phyloP scores from a whole-genome alignment of 2,797 vertebrate species.

The Crocidura indochinensis region DNA sequence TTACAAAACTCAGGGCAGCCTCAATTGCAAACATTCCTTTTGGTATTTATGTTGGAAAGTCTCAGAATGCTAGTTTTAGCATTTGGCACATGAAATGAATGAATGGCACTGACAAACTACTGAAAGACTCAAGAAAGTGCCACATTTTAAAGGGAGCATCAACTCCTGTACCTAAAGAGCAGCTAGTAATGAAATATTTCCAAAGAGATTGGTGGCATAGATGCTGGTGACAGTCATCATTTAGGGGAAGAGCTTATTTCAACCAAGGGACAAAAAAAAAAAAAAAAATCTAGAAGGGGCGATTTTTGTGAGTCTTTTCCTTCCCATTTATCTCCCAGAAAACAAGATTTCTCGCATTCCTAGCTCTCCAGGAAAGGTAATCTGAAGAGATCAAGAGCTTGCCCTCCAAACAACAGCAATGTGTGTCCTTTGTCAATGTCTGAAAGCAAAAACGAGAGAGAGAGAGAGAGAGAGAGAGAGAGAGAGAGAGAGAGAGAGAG shows the following conservation, averaged over 20 bases:
- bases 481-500: too few relatives aligned
- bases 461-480: too few relatives aligned
- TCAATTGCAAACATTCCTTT: not conserved
- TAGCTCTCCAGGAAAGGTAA: conserved; percentile 24
- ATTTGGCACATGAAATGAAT: conserved; percentile 38
- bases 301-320: conserved; percentile 37
- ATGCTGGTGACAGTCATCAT: too few relatives aligned
- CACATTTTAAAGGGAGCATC: not conserved
- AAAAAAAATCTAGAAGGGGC: not conserved
- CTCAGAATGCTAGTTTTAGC: conserved; percentile 46
- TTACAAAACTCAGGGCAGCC: not conserved
- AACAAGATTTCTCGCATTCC: not conserved
- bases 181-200: conserved; percentile 17
- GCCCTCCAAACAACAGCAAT: too few relatives aligned
- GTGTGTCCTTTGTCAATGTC: not conserved
- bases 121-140: conserved; percentile 12
- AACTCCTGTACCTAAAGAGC: not conserved
- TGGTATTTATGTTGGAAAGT: conserved; percentile 10
- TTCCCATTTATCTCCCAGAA: conserved; percentile 32
- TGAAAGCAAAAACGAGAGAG: conserved; percentile 39
- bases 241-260: not conserved
- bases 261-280: not conserved
- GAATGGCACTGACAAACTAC: conserved; percentile 57
- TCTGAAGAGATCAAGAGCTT: not conserved
- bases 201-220: not conserved